Conservation (phyloP, 2,888 invertebrate species). For the Agriopis aurantiaria region DNA sequence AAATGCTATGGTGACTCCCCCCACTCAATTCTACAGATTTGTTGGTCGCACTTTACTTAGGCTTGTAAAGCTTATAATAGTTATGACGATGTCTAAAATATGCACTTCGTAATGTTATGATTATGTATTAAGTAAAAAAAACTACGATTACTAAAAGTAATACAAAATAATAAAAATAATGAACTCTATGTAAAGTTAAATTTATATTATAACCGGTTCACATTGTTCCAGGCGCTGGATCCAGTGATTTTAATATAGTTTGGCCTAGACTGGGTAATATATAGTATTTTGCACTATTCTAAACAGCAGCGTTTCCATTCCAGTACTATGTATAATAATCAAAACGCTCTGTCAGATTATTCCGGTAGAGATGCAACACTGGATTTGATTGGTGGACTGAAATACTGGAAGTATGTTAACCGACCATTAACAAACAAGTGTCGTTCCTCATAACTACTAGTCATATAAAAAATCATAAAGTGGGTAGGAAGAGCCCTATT, state of each 20-base stretch:
- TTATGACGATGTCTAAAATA: no score
- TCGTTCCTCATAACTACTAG: slow-evolving; percentile 28
- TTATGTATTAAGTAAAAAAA: background rate
- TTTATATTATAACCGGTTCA: background rate
- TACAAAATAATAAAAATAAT: background rate
- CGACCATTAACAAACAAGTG: background rate
- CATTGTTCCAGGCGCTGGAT: background rate
- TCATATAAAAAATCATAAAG: slow-evolving; percentile 6
- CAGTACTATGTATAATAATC: background rate
- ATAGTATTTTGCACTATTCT: background rate
- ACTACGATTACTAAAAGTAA: background rate
- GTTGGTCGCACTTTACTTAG: slow-evolving; percentile 3
- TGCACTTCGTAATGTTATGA: background rate
- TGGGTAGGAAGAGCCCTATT: background rate
- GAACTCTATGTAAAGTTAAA: background rate
- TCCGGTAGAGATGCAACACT: background rate
- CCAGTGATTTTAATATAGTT: background rate
- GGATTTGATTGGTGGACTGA: background rate
- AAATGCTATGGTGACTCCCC: background rate
- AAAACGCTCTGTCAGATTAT: background rate
- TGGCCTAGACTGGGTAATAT: background rate
- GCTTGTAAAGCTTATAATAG: background rate
- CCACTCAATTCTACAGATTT: background rate
- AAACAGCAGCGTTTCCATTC: background rate
- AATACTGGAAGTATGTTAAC: background rate